Percentiles rank a stretch among this genome's conserved stretches.
Conservation (phyloP, 2,797 vertebrate species). For the Schizopygopsis malacanthus region DNA sequence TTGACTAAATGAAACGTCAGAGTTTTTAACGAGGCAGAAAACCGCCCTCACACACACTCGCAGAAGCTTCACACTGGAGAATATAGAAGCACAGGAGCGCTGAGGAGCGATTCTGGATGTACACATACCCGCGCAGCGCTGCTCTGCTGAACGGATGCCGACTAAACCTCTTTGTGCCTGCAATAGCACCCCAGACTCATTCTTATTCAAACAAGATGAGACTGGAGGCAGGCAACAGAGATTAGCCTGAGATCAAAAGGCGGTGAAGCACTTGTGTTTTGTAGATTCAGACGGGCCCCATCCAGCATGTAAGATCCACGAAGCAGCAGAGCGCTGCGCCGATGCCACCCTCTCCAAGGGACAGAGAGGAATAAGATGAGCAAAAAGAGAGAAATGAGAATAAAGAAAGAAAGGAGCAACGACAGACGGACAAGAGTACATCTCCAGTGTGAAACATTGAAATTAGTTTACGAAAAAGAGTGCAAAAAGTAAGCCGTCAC, state of each 20-base stretch:
- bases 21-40: slow-evolving; percentile 39
- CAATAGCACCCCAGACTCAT: slow-evolving; percentile 78
- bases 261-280: slow-evolving; percentile 77
- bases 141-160: slow-evolving; percentile 68
- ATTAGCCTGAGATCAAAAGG: slow-evolving; percentile 83
- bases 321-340: slow-evolving; percentile 68
- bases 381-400: slow-evolving; percentile 67
- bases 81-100: slow-evolving; percentile 32
- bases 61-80: slow-evolving; percentile 37
- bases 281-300: slow-evolving; percentile 75
- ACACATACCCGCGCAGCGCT: slow-evolving; percentile 49
- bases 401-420: slow-evolving; percentile 41
- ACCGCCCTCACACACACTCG: slow-evolving; percentile 28
- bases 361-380: slow-evolving; percentile 37
- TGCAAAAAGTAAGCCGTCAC: slow-evolving; percentile 60
- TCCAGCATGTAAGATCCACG: slow-evolving; percentile 63
- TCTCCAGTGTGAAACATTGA: slow-evolving; percentile 43
- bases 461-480: slow-evolving; percentile 61
- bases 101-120: slow-evolving; percentile 11
- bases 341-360: slow-evolving; percentile 70
- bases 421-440: slow-evolving; percentile 33
- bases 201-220: slow-evolving; percentile 83
- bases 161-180: slow-evolving; percentile 81
- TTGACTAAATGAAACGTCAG: slow-evolving; percentile 44
- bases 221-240: slow-evolving; percentile 82